Evolutionary conservation across 2,113 vertebrate genomes (phyloP), one percentile per base, ranked within the genome.

Genomic region (Ia io): DNA sequence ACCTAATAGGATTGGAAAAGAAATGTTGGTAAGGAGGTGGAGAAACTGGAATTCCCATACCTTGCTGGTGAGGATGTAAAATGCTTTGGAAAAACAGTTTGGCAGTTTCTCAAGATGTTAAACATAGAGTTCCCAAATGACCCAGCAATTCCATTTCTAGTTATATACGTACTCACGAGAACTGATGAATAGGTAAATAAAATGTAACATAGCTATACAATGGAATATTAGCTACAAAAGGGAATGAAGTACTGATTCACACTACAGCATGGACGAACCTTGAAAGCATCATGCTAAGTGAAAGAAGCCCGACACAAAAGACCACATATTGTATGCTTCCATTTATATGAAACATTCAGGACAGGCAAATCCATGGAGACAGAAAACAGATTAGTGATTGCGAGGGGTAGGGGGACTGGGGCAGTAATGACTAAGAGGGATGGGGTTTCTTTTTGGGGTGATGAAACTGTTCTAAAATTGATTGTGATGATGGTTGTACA

Each of bases 31-130:
- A 4, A 90, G n/a, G 59, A 74, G 12, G 6, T 35, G 37, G 73
- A 67, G 63, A 65, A 73, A 90, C 5, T 20, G 28, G 30, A 69
- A 30, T 14, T 23, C 23, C 44, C 6, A 56, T 0, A 23, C 1
- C 51, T 14, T 93, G n/a, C 9, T 90, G 44, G 9, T 28, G 47
- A 79, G 77, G 77, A 61, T 47, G 20, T 12, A 80, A 91, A 90
- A 78, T 35, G 10, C 51, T 74, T 78, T 93, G 63, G 61, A 73
- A 91, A 91, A 94, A 83, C n/a, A n/a, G 17, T 78, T 90, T n/a
- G 37, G 23, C 12, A 22, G 7, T 61, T 92, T 86, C 83, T 90
- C 53, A 73, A 91, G 83, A 74, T 76, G 56, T 92, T 80, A n/a
- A 88, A 37, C 32, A 44, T 51, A 63, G 16, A 65, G n/a, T 53